Base-by-base conservation (phyloP, 2,797 vertebrate genomes). In the Scarus forsteni region DNA sequence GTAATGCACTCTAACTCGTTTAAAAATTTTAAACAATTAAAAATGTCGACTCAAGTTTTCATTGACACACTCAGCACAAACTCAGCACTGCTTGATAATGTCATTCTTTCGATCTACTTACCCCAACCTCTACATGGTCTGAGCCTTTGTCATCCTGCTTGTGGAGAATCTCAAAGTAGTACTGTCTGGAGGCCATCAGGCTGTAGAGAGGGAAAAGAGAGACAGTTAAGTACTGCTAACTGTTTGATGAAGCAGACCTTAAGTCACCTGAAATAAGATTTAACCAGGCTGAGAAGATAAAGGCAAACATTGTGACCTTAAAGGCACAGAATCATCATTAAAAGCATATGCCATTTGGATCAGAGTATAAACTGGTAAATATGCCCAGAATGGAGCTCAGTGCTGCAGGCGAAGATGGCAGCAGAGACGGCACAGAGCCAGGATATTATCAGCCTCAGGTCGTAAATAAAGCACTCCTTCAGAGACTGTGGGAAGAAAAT, bases 91-190 rank as follows among this genome's bases (percentile, higher is more conserved):
- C 38, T 39, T 39, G 38, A 39, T 1, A 39, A 39, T 10, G 38
- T 7, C 1, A 7, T 39, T 39, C 9, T 3, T 10, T 39, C 1
- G 10, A 8, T 71, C 40, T 51, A 95, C 98, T 97, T 92, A 99
- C 98, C 42, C 97, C 98, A 40, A 99, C 97, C 91, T 99, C 98
- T 87, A 99, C 97, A 0, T 99, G 98, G 92, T 99, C 98, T 0
- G 97, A 99, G 60, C 98, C 98, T 14, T 92, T 95, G 94, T 98
- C 97, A 0, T 99, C 97, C 65, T 99, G 98, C 79, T 99, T 99
- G 93, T 99, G 98, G 60, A 99, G 96, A 83, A 99, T 92, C 94
- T 99, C 98, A 0, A 99, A 99, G 94, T 98, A 99, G 92, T 99
- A 99, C 14, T 93, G 94, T 52, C 96, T 94, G 76, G 98, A 98